A percentile compares a stretch with the other conserved stretches of the same genome.
Conservation (phyloP, 2,797 vertebrate species). For the Sebastes oblongus region DNA sequence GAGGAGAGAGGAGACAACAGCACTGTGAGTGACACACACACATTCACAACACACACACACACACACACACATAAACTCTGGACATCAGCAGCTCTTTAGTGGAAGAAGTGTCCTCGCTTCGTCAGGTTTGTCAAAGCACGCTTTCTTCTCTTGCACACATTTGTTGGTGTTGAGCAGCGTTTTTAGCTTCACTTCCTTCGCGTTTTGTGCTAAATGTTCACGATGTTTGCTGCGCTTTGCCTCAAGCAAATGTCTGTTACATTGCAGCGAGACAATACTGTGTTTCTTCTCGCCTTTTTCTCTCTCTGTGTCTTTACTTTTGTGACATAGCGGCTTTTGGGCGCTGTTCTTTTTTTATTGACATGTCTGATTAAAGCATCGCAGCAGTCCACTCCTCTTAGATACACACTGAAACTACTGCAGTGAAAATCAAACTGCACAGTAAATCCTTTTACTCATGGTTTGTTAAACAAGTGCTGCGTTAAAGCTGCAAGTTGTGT, state of each 20-base stretch:
- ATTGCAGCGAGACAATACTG: conserved; percentile 3
- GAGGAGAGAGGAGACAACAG: conserved; percentile 51
- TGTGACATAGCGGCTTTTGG: conserved; percentile 23
- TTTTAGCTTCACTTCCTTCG: conserved; percentile 12
- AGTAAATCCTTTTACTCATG: too few relatives aligned
- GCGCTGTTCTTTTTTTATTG: conserved; percentile 20
- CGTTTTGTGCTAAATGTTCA: conserved; percentile 8
- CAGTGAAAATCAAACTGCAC: conserved; percentile 9
- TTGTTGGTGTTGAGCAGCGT: not conserved
- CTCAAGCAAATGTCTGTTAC: not conserved
- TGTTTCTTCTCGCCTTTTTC: not conserved
- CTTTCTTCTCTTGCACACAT: not conserved
- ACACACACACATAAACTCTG: conserved; percentile 60
- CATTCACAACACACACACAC: conserved; percentile 4
- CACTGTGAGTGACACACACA: conserved; percentile 42
- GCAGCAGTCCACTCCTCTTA: conserved; percentile 16
- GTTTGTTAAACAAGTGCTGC: conserved; percentile 34
- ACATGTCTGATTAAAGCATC: conserved; percentile 28
- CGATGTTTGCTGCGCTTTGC: conserved; percentile 26
- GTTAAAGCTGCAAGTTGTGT: conserved; percentile 41
- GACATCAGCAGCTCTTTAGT: conserved; percentile 62
- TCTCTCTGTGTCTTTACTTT: conserved; percentile 18
- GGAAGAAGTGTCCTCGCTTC: conserved; percentile 70
- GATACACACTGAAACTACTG: conserved; percentile 9
- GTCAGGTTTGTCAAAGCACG: conserved; percentile 74